phyloP scores from a whole-genome alignment of 2,797 vertebrate species.

The Notolepis coatsorum region DNA sequence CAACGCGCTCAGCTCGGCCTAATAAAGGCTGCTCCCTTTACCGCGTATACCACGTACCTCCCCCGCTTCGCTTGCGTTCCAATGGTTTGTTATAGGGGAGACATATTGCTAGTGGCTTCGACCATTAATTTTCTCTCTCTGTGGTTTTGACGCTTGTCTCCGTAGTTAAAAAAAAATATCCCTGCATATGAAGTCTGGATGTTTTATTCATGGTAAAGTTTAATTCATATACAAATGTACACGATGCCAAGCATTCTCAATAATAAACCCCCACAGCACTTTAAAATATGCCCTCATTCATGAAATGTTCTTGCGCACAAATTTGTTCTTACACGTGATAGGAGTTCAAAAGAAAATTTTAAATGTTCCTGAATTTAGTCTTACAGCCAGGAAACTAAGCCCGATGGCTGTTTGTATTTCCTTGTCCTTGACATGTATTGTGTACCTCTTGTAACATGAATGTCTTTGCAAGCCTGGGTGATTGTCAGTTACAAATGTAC shows the following conservation, averaged over 20 bases:
- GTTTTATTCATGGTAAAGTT: conserved; percentile 69
- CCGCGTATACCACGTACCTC: conserved; percentile 37
- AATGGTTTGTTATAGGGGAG: conserved; percentile 64
- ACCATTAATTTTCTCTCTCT: conserved; percentile 66
- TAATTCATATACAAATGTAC: conserved; percentile 66
- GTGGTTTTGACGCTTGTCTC: conserved; percentile 61
- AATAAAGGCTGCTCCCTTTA: conserved; percentile 66
- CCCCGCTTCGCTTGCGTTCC: too few relatives aligned
- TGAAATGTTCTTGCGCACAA: too few relatives aligned
- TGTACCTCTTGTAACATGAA: too few relatives aligned
- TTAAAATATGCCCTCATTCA: too few relatives aligned
- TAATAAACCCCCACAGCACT: conserved; percentile 54
- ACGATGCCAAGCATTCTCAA: conserved; percentile 38
- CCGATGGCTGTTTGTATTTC: too few relatives aligned
- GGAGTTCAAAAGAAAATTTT: too few relatives aligned
- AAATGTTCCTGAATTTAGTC: too few relatives aligned
- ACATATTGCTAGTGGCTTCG: conserved; percentile 67
- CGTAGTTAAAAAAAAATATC: conserved; percentile 51
- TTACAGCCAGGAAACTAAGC: too few relatives aligned
- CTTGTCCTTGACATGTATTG: too few relatives aligned
- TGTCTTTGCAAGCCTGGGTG: too few relatives aligned
- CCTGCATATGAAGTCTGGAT: conserved; percentile 51
- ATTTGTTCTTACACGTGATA: too few relatives aligned
- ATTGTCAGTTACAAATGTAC: too few relatives aligned
- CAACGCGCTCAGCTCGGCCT: conserved; percentile 59